These are phyloP conservation scores for Mormyrops boulengeri DNA, from an alignment of 2,797 vertebrate genomes.

Conservation along the genomic window DNA sequence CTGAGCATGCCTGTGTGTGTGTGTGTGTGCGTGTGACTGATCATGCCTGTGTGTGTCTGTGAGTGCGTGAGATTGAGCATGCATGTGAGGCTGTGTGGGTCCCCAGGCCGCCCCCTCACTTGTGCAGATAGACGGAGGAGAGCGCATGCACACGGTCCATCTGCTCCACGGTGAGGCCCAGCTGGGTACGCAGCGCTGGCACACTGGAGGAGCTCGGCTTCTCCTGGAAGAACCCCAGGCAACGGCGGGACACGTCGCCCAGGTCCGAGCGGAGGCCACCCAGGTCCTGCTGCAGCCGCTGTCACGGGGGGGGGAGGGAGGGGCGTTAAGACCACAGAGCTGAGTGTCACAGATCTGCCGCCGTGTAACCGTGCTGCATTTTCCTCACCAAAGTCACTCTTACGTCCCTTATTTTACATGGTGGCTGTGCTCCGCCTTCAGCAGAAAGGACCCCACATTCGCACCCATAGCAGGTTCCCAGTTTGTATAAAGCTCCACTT, in stretches of 20 bases:
- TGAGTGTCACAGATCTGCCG: background rate
- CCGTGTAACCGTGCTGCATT: background rate
- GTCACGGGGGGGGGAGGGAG: background rate
- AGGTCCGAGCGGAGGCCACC: slow-evolving; percentile 66
- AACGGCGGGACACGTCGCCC: slow-evolving; percentile 70
- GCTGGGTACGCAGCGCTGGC: slow-evolving; percentile 73
- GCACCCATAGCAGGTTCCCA: background rate
- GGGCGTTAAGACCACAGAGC: background rate
- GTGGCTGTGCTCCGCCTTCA: background rate
- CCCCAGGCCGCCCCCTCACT: slow-evolving; percentile 61
- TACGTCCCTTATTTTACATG: background rate
- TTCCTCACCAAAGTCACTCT: background rate
- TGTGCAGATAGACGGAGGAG: slow-evolving; percentile 80
- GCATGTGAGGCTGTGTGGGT: background rate
- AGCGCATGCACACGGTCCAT: slow-evolving; percentile 75
- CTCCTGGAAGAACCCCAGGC: slow-evolving; percentile 76
- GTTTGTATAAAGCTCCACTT: background rate
- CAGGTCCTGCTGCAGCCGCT: slow-evolving; percentile 75
- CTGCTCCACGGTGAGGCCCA: slow-evolving; percentile 75
- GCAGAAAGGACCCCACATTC: background rate
- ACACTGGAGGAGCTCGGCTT: slow-evolving; percentile 73
- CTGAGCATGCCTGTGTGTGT: too few relatives aligned
- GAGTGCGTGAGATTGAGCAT: background rate
- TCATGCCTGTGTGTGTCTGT: too few relatives aligned
- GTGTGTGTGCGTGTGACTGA: too few relatives aligned